These are phyloP conservation scores for Rattus rattus DNA, from an alignment of 2,113 vertebrate species.

Conservation along the genomic window DNA sequence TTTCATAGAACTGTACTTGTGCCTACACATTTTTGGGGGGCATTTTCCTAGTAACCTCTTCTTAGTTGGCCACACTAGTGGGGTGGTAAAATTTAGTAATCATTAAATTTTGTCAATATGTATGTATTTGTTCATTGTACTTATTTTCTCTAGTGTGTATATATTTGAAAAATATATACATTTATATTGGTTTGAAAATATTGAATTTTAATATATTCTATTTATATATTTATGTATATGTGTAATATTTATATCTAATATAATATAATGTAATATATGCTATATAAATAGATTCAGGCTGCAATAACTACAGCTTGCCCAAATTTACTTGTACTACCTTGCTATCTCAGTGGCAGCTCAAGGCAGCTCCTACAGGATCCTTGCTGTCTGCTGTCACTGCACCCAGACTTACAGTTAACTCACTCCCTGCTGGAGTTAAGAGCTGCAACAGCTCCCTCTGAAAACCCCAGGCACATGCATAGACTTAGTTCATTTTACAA, in stretches of 20 bases:
- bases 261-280: no score
- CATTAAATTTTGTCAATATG: background rate
- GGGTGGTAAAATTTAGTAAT: constrained; percentile 15
- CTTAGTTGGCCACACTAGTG: background rate
- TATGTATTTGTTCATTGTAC: background rate
- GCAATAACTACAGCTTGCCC: background rate
- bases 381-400: background rate
- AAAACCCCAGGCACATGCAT: constrained; percentile 19
- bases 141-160: constrained; percentile 23
- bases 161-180: background rate
- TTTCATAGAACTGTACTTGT: constrained; percentile 13
- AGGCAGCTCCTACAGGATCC: background rate
- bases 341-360: background rate
- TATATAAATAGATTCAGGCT: background rate
- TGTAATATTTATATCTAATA: background rate
- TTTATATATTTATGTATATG: background rate
- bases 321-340: background rate
- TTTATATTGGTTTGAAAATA: no score
- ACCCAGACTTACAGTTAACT: background rate
- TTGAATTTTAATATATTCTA: background rate
- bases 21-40: background rate
- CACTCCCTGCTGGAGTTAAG: background rate
- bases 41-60: background rate
- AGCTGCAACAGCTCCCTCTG: background rate
- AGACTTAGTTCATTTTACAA: constrained; percentile 20